A percentile compares a stretch with the other conserved stretches of the same genome.
phyloP scores from a whole-genome alignment of 2,113 vertebrate genomes.

The Campylorhamphus procurvoides region DNA sequence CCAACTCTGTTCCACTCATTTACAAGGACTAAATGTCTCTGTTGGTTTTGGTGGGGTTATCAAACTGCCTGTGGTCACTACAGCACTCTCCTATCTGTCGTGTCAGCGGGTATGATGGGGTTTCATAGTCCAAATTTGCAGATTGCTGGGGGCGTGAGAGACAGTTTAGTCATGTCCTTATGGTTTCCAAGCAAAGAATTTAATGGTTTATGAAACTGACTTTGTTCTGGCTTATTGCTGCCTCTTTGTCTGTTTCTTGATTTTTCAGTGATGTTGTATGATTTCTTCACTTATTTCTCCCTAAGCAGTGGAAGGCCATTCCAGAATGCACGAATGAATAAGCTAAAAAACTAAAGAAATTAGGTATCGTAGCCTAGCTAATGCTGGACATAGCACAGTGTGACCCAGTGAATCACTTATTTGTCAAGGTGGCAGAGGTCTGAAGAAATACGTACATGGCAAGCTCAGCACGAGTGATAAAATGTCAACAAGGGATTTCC shows the following conservation, averaged over 20 bases:
- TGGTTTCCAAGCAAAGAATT: not conserved
- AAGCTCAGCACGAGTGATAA: not conserved
- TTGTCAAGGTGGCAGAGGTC: not conserved
- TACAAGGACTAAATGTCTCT: not conserved
- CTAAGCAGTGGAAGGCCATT: not conserved
- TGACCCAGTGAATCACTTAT: not conserved
- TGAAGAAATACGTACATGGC: not conserved
- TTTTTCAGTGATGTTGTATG: not conserved
- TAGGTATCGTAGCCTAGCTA: not conserved
- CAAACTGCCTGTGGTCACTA: not conserved
- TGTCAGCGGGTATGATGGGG: not conserved
- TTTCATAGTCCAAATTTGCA: not conserved
- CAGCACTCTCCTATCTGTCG: not conserved
- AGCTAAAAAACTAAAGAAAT: not conserved
- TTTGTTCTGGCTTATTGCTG: not conserved
- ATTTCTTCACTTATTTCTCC: not conserved
- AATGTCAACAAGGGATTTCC: not conserved
- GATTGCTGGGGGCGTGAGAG: not conserved
- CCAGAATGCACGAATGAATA: not conserved
- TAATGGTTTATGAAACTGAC: not conserved
- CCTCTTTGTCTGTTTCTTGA: not conserved
- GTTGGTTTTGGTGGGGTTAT: not conserved
- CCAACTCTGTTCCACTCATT: not conserved
- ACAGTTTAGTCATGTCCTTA: not conserved
- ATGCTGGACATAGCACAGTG: not conserved